Percentiles rank a stretch among this genome's conserved stretches.
phyloP scores from a whole-genome alignment of 2,113 vertebrate genomes.

The Dicaeum eximium region DNA sequence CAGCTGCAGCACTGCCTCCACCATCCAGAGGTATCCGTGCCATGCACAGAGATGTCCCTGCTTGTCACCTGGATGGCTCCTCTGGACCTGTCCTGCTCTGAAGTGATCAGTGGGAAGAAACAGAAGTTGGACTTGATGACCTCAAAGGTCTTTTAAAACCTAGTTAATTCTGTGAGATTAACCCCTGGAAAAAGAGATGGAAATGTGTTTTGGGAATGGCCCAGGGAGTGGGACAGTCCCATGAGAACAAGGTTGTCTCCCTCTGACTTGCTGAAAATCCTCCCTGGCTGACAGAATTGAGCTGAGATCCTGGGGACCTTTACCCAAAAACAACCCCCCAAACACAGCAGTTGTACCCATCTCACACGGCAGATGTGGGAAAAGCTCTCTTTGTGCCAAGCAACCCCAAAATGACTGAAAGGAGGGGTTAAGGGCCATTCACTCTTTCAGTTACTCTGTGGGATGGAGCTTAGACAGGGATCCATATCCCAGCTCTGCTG shows the following conservation, averaged over 20 bases:
- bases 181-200: not conserved
- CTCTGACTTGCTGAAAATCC: not conserved
- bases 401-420: conserved; percentile 36
- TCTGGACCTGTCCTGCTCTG: not conserved
- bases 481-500: not conserved
- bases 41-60: too few relatives aligned
- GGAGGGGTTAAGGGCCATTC: not conserved
- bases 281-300: not conserved
- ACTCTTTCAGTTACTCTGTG: not conserved
- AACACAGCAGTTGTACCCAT: not conserved
- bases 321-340: not conserved
- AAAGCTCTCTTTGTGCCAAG: not conserved
- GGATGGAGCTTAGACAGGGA: conserved; percentile 21
- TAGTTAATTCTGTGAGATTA: not conserved
- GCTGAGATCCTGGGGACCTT: not conserved
- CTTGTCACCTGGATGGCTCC: not conserved
- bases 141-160: not conserved
- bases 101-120: not conserved
- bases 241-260: not conserved
- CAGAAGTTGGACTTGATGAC: fast-evolving
- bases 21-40: not conserved
- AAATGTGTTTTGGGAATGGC: not conserved
- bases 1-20: not conserved
- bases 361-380: not conserved
- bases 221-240: not conserved